phyloP scores from a whole-genome alignment of 1,140 invertebrate species.

The Aphaenogaster rudis region DNA sequence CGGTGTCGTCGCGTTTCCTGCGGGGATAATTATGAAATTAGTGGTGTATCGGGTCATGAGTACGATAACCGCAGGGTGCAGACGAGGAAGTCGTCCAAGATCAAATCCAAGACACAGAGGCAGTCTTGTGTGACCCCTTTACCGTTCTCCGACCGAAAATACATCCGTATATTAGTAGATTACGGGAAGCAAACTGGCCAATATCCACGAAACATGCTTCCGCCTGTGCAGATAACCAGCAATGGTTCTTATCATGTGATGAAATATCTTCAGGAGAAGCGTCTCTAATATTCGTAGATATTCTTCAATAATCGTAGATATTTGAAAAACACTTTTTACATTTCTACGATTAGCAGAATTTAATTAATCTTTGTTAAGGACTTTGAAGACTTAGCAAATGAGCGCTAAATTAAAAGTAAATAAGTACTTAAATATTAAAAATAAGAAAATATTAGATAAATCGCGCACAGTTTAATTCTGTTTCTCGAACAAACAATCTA shows the following conservation, averaged over 20 bases:
- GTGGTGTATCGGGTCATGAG: constrained; percentile 71
- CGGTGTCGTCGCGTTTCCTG: constrained; percentile 56
- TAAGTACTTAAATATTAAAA: neutral
- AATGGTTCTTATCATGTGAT: constrained; percentile 4
- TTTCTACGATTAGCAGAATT: neutral
- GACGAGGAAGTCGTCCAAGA: constrained; percentile 68
- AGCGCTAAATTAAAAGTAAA: neutral
- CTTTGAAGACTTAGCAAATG: neutral
- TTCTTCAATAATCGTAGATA: neutral
- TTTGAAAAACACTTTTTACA: neutral
- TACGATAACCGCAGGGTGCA: constrained; percentile 70
- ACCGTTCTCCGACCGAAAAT: constrained; percentile 44
- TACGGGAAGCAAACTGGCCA: constrained; percentile 60
- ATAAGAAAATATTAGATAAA: constrained; percentile 8
- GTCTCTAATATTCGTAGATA: constrained; percentile 2
- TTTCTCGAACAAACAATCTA: neutral
- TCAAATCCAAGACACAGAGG: constrained; percentile 64
- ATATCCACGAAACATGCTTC: constrained; percentile 45
- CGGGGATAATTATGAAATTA: constrained; percentile 74
- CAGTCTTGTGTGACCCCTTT: constrained; percentile 71
- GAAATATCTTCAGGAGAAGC: neutral
- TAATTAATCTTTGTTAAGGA: neutral
- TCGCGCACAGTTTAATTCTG: neutral
- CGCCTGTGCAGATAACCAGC: constrained; percentile 22
- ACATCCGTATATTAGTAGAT: constrained; percentile 61